Base-by-base conservation (phyloP, 1,140 invertebrate species). In the Neelides sp. region DNA sequence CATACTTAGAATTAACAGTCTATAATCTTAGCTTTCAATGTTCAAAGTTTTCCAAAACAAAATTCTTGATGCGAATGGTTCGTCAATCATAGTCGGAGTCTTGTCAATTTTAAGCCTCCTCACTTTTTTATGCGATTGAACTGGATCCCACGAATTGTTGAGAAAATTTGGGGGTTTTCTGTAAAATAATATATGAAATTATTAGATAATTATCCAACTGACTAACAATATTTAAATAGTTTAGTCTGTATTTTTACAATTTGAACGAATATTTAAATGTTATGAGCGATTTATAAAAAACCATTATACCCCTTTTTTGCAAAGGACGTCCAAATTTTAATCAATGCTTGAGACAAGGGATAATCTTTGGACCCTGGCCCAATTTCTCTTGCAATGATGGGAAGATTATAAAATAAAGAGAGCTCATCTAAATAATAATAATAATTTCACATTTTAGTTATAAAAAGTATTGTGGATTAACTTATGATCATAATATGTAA, bases 41-140 rank as follows among this genome's bases (percentile, higher is more conserved):
- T 46, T 40, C n/a, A 54, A n/a, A 1, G 50, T 42, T 41, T 59
- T 59, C 57, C 57, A 59, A 55, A 59, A 59, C 35, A 39, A 34
- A 5, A 59, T 15, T 24, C 50, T 4, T 10, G 45, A 43, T 20
- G 17, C 20, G 37, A 55, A 59, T 17, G 53, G 52, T 32, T 55
- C 53, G 2, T 44, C 13, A 13, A 55, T 47, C 40, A 59, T 59
- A 30, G 22, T 36, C 7, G 49, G 40, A 28, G 20, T 19, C 12
- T 46, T 28, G 40, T 55, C 53, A 3, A 59, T 10, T 15, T 26
- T 37, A 5, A 58, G 36, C 17, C 45, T 19, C 10, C 19, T 24
- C 3, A 55, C 8, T 5, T 23, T 24, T 15, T 7, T 17, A 10
- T 4, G 26, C 20, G 34, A 12, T 22, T 55, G 44, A 3, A 55